Evolutionary conservation across 2,888 invertebrate species (phyloP).

Genomic region (Microctonus aethiopoides): DNA sequence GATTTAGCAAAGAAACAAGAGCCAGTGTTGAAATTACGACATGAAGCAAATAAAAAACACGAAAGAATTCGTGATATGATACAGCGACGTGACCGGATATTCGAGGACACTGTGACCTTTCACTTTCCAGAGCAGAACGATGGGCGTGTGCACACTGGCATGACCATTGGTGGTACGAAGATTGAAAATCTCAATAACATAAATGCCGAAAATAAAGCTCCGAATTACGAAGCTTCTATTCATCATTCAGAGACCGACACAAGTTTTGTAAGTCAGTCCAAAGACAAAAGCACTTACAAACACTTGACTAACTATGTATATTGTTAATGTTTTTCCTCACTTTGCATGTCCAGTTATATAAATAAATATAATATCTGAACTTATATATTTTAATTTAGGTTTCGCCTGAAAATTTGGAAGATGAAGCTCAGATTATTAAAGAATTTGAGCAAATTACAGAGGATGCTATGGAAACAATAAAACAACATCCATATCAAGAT

Average conservation of each 20-base stretch:
- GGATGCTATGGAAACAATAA: slow-evolving; percentile 65
- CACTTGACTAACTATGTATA: background rate
- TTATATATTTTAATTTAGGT: slow-evolving; percentile 26
- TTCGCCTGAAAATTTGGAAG: slow-evolving; percentile 33
- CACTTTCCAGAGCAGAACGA: slow-evolving; percentile 71
- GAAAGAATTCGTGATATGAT: slow-evolving; percentile 71
- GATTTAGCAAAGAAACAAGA: slow-evolving; percentile 73
- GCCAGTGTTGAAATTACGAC: slow-evolving; percentile 72
- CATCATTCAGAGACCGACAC: background rate
- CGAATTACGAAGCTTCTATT: slow-evolving; percentile 4
- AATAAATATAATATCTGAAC: slow-evolving; percentile 12
- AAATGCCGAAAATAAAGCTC: background rate
- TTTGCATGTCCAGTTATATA: slow-evolving; percentile 3
- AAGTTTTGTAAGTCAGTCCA: slow-evolving; percentile 14
- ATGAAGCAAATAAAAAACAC: slow-evolving; percentile 72
- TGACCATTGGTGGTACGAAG: slow-evolving; percentile 13
- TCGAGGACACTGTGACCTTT: slow-evolving; percentile 74
- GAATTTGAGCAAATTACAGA: slow-evolving; percentile 49
- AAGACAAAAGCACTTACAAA: slow-evolving; percentile 20
- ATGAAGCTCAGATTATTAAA: slow-evolving; percentile 52
- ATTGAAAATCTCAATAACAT: slow-evolving; percentile 11
- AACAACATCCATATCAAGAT: slow-evolving; percentile 68
- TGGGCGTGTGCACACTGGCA: slow-evolving; percentile 19
- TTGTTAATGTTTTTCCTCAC: background rate
- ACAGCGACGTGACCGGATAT: slow-evolving; percentile 73